Evolutionary conservation across 2,888 invertebrate genomes (phyloP).

Genomic region (Psylliodes chrysocephalus): DNA sequence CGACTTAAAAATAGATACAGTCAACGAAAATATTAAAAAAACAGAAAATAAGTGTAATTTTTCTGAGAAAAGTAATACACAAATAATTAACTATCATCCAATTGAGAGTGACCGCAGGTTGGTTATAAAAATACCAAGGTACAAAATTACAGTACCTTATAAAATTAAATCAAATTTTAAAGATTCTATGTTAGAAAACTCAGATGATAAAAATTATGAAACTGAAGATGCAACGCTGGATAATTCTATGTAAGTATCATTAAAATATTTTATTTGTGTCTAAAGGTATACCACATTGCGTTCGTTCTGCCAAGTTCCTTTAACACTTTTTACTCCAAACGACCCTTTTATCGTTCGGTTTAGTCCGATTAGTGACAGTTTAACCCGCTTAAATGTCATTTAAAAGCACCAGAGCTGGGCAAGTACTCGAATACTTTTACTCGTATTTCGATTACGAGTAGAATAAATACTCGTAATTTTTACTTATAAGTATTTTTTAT

Average conservation of each 20-base stretch:
- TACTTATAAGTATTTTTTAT: no score
- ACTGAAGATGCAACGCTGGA: neutral
- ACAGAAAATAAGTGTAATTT: neutral
- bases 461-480: no score
- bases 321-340: no score
- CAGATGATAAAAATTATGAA: conserved; percentile 2
- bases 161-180: neutral
- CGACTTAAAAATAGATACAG: neutral
- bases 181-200: neutral
- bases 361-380: no score
- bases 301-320: no score
- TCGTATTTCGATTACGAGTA: no score
- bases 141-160: conserved; percentile 14
- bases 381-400: no score
- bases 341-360: no score
- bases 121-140: conserved; percentile 31
- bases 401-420: no score
- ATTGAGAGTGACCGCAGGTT: conserved; percentile 33
- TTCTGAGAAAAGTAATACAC: neutral
- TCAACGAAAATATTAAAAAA: neutral
- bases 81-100: conserved; percentile 14
- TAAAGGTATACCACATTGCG: no score
- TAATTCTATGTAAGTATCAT: neutral
- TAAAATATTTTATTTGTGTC: no score
- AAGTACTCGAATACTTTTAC: no score